Base-by-base conservation (phyloP, 2,113 vertebrate genomes). In the Gymnocephalus cernua region DNA sequence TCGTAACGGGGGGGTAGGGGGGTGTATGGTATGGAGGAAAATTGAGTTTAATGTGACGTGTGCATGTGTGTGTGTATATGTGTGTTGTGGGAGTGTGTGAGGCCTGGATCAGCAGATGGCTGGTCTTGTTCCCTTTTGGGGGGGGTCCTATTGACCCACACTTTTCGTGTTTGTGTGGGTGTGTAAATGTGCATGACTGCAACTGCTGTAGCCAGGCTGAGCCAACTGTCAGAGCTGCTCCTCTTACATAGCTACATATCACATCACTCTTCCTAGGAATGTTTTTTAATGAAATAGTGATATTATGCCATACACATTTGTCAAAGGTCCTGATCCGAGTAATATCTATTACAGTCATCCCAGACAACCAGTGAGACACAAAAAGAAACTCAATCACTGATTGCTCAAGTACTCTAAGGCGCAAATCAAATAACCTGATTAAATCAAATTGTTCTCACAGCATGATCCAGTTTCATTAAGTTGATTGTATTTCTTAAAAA, bases 151-250 rank as follows among this genome's bases (percentile, higher is more conserved):
- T 72, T 85, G 81, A 89, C 88, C 87, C 83, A 69, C 91, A 77
- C 74, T 81, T 80, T 84, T 83, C 64, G 29, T 61, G 58, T 38
- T 18, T 38, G 53, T 82, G 48, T 53, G 63, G 76, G 58, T 81
- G 77, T 66, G 71, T 79, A 23, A 51, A 62, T 68, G 84, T 74
- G 67, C 56, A 73, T 38, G 85, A 69, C 56, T 89, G 54, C 89
- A 89, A 94, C 89, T 93, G 92, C 86, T 84, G 56, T 32, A 74
- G 73, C n/a, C 69, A 47, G 59, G 66, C 80, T 54, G n/a, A 82
- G 88, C 88, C 92, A 94, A 92, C 93, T 94, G 93, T 89, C 86
- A 63, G 58, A 78, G 85, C 88, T 89, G 84, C 86, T 91, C 85
- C 77, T 83, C 84, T 88, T 87, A 89, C 86, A 90, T 16, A 41